Evolutionary conservation across 1,140 invertebrate species (phyloP), one percentile per base, ranked within the genome.

Genomic region (Pinna nobilis): DNA sequence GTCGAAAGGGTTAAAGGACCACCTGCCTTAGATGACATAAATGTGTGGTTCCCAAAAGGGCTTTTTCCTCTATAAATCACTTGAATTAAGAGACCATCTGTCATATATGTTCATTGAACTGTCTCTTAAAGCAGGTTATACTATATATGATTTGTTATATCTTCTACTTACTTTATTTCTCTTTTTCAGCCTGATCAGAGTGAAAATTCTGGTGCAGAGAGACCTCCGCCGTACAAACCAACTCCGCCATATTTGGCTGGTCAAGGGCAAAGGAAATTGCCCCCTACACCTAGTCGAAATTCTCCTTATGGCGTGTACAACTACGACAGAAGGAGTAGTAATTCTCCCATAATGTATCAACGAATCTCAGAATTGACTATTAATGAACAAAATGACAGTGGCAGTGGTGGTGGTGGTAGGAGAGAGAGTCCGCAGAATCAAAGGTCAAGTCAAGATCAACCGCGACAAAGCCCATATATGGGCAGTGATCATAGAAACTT

Each of bases 231-330:
- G 1, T 83, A 83, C 55, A 69, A 74, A 35, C 76, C 80, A 3
- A 70, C 81, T 11, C 85, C 85, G 25, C 85, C 85, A 3, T 85
- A 86, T 69, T 65, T 73, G 65, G 67, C 74, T 39, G 70, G 78
- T 23, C 74, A 61, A 59, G 71, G 28, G 57, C 73, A 77, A 32
- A 72, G 73, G 25, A 63, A 80, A 37, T 66, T 80, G 30, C 78
- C 78, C 37, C 65, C 68, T 0, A 78, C 77, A 25, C 80, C 80
- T 6, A 75, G 70, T 55, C 77, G 76, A 49, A 71, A 53, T 30
- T 79, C 80, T 3, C 77, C 80, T 5, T 79, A 79, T 33, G 75
- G 75, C 61, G 71, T 78, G 20, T 63, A 66, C 11, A 74, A 71
- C 51, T 76, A 77, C 47, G 77, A 81, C 32, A 67, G 63, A 63